phyloP scores from a whole-genome alignment of 2,797 vertebrate genomes.

The Sorex maritimensis region DNA sequence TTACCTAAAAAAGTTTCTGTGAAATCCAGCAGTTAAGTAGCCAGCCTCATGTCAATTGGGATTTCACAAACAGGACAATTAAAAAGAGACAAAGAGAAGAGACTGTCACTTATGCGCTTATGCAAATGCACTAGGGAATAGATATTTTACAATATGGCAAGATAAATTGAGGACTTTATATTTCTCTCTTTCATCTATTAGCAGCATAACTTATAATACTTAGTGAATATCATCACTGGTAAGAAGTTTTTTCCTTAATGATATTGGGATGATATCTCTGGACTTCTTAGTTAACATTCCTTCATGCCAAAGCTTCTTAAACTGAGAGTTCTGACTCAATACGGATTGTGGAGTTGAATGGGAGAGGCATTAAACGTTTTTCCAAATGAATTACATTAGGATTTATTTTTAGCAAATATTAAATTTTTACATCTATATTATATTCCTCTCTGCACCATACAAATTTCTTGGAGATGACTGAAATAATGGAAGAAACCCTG shows the following conservation, averaged over 20 bases:
- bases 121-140: neutral
- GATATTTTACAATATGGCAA: neutral
- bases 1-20: slow-evolving; percentile 40
- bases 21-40: slow-evolving; percentile 2
- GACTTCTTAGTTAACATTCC: neutral
- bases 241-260: neutral
- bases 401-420: too few relatives aligned
- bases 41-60: neutral
- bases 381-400: too few relatives aligned
- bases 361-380: too few relatives aligned
- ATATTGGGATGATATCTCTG: neutral
- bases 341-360: too few relatives aligned
- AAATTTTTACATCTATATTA: too few relatives aligned
- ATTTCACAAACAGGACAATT: slow-evolving; percentile 24
- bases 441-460: too few relatives aligned
- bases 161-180: neutral
- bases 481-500: too few relatives aligned
- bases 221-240: neutral
- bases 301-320: neutral
- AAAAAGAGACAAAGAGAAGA: neutral
- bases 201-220: slow-evolving; percentile 33
- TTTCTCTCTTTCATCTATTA: neutral
- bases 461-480: too few relatives aligned
- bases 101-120: neutral
- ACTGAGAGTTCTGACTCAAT: too few relatives aligned